phyloP scores from a whole-genome alignment of 2,113 vertebrate genomes.

The Corythornis vintsioides region DNA sequence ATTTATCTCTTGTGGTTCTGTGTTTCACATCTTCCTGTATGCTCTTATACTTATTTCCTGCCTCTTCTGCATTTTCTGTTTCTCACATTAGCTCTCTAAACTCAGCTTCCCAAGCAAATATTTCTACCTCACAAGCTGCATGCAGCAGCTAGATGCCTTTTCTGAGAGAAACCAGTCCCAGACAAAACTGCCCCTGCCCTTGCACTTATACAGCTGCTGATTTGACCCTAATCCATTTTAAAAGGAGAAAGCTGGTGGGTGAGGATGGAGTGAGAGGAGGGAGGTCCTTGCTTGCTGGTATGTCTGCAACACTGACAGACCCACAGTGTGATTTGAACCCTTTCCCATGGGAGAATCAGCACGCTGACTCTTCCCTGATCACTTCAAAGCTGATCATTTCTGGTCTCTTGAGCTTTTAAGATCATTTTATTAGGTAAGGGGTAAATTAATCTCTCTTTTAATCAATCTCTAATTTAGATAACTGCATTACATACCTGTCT shows the following conservation, averaged over 20 bases:
- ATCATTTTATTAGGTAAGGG: constrained; percentile 5
- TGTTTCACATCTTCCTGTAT: constrained; percentile 44
- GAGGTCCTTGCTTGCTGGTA: neutral
- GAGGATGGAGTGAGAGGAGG: constrained; percentile 9
- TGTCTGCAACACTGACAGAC: neutral
- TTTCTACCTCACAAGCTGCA: constrained; percentile 21
- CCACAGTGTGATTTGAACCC: neutral
- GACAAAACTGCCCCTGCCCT: constrained; percentile 29
- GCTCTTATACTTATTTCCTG: constrained; percentile 16
- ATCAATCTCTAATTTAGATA: constrained; percentile 17
- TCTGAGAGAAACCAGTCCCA: constrained; percentile 9
- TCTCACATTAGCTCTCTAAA: neutral
- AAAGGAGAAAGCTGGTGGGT: neutral
- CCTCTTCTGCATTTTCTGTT: constrained; percentile 11
- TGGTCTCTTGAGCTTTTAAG: neutral
- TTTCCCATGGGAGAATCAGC: neutral
- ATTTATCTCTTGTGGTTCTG: neutral
- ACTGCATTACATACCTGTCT: neutral
- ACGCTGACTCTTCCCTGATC: neutral
- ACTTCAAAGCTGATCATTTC: neutral
- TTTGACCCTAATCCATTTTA: constrained; percentile 34
- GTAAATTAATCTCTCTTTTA: constrained; percentile 14
- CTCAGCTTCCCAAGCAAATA: neutral
- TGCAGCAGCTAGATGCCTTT: neutral
- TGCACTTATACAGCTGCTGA: neutral